Evolutionary conservation across 2,888 invertebrate species (phyloP).

Genomic region (Steromphala cineraria): DNA sequence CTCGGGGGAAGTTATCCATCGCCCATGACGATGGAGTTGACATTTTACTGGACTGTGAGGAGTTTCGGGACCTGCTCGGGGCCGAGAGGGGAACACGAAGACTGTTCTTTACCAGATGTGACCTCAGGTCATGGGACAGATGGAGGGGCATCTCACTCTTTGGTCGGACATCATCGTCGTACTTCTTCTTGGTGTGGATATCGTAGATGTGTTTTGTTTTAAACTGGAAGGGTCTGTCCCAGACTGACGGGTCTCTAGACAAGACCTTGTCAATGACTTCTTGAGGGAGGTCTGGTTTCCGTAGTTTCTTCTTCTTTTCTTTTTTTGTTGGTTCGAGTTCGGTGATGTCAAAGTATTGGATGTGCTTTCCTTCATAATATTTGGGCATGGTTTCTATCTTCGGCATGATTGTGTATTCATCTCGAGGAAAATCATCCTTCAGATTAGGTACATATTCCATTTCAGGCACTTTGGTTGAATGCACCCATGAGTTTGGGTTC

Average conservation of each 20-base stretch:
- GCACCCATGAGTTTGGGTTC: conserved; percentile 35
- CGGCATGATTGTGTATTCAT: conserved; percentile 71
- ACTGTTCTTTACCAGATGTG: conserved; percentile 59
- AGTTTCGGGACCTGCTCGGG: not conserved
- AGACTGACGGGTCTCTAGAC: conserved; percentile 49
- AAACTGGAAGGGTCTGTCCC: conserved; percentile 66
- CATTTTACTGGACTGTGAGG: not conserved
- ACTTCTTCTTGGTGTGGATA: conserved; percentile 67
- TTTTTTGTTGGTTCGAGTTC: conserved; percentile 15
- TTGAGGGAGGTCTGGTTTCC: conserved; percentile 59
- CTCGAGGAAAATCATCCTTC: conserved; percentile 71
- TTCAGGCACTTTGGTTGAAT: conserved; percentile 50
- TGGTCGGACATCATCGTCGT: conserved; percentile 53
- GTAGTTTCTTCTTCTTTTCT: conserved; percentile 43
- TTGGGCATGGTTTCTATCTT: conserved; percentile 53
- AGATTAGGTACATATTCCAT: conserved; percentile 63
- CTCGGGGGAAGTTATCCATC: conserved; percentile 48
- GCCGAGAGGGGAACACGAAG: conserved; percentile 30
- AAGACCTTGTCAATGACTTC: conserved; percentile 57
- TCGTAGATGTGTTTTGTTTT: conserved; percentile 70
- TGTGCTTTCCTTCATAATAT: conserved; percentile 63
- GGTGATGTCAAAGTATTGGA: conserved; percentile 32
- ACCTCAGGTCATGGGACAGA: conserved; percentile 63
- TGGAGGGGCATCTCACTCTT: conserved; percentile 64
- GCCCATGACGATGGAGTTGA: conserved; percentile 30